phyloP scores from a whole-genome alignment of 2,888 invertebrate genomes.

The Trichacis sp. region DNA sequence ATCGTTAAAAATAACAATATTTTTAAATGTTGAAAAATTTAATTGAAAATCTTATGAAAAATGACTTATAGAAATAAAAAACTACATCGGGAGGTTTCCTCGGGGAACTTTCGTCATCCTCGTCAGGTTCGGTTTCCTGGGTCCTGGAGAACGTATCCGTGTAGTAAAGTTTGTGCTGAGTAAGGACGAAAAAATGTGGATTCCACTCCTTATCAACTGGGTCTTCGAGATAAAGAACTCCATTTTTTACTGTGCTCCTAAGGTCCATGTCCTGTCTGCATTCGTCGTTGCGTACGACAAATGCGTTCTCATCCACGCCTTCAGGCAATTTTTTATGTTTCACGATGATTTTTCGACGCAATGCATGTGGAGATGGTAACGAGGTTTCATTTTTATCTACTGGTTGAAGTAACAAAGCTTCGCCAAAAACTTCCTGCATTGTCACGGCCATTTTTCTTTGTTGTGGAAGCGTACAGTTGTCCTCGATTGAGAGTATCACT shows the following conservation, averaged over 20 bases:
- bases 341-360: conserved; percentile 82
- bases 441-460: conserved; percentile 90
- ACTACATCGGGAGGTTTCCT: conserved; percentile 57
- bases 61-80: conserved; percentile 16
- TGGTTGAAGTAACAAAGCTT: conserved; percentile 83
- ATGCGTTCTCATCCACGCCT: conserved; percentile 81
- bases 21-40: too few species aligned
- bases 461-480: conserved; percentile 90
- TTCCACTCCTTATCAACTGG: conserved; percentile 91
- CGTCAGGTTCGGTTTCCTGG: conserved; percentile 70
- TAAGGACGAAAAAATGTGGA: conserved; percentile 93
- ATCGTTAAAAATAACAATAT: too few species aligned
- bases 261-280: conserved; percentile 80
- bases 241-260: conserved; percentile 88
- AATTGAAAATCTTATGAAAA: too few species aligned
- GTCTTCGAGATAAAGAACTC: conserved; percentile 90
- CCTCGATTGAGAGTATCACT: conserved; percentile 90
- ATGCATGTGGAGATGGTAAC: conserved; percentile 86
- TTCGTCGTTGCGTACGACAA: conserved; percentile 75
- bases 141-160: conserved; percentile 76
- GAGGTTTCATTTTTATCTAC: conserved; percentile 82
- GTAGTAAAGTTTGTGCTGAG: conserved; percentile 88
- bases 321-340: conserved; percentile 96
- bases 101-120: conserved; percentile 68
- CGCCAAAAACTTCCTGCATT: conserved; percentile 88